Conservation (phyloP, 35 echinoderm and acorn worm species). For the Amphiura filiformis region DNA sequence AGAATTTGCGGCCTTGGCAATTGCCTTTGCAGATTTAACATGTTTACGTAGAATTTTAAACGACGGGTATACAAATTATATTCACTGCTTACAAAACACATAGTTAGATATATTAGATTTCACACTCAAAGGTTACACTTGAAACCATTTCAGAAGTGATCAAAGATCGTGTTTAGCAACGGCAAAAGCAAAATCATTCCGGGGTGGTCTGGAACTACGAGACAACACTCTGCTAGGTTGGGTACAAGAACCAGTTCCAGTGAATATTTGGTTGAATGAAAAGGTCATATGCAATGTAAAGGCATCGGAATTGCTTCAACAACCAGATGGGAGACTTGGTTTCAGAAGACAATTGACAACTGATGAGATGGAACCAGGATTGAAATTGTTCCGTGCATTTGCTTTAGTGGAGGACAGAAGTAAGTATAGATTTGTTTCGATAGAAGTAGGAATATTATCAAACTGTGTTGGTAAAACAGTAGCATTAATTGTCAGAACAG, state of each 20-base stretch:
- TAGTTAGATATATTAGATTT: too few relatives aligned
- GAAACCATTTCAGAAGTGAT: too few relatives aligned
- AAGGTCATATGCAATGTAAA: slow-evolving; percentile 20
- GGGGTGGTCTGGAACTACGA: slow-evolving; percentile 29
- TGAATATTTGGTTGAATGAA: slow-evolving; percentile 56
- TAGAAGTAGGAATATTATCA: too few relatives aligned
- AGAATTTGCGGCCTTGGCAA: too few relatives aligned
- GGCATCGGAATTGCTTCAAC: slow-evolving; percentile 45
- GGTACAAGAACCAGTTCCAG: slow-evolving; percentile 27
- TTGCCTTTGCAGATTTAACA: too few relatives aligned
- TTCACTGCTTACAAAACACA: too few relatives aligned
- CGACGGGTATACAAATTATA: too few relatives aligned
- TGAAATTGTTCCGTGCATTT: slow-evolving; percentile 64
- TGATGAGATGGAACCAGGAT: slow-evolving; percentile 61
- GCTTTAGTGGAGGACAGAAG: slow-evolving; percentile 43
- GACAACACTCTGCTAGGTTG: slow-evolving; percentile 53
- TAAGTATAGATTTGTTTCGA: slow-evolving; percentile 35
- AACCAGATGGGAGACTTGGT: slow-evolving; percentile 68
- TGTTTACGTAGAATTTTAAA: too few relatives aligned
- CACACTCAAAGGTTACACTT: too few relatives aligned
- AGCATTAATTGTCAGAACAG: too few relatives aligned
- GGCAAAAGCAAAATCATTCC: slow-evolving; percentile 10
- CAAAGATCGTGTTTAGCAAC: slow-evolving; percentile 57
- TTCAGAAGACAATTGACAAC: slow-evolving; percentile 56
- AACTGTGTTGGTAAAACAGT: too few relatives aligned